phyloP scores from a whole-genome alignment of 2,888 invertebrate species.

The Papilio elwesi region DNA sequence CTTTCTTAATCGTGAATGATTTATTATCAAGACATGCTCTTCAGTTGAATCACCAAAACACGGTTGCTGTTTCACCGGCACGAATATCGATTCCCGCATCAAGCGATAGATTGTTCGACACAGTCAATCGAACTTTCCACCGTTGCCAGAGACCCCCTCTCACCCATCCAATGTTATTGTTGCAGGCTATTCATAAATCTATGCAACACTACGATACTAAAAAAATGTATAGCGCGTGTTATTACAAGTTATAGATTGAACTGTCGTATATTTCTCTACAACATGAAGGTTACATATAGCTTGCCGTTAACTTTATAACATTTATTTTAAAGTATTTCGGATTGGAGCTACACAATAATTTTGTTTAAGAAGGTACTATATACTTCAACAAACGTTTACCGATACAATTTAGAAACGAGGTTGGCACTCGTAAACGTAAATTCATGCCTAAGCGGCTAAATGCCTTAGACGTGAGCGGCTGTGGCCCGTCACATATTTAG shows the following conservation, averaged over 20 bases:
- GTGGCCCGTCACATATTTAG: conserved; percentile 62
- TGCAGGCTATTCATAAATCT: conserved; percentile 9
- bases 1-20: neutral
- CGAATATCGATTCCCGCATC: conserved; percentile 39
- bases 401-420: conserved; percentile 59
- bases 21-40: conserved; percentile 39
- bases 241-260: neutral
- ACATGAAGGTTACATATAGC: neutral
- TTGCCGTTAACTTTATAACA: neutral
- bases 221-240: neutral
- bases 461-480: conserved; percentile 57
- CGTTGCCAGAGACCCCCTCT: conserved; percentile 11
- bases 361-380: conserved; percentile 55
- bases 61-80: conserved; percentile 40
- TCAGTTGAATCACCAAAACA: conserved; percentile 39
- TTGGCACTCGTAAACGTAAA: conserved; percentile 63
- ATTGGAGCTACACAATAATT: conserved; percentile 37
- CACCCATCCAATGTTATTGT: conserved; percentile 7
- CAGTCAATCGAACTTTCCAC: conserved; percentile 15
- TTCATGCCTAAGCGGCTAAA: conserved; percentile 61
- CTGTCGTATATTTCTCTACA: neutral
- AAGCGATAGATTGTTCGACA: conserved; percentile 25
- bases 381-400: conserved; percentile 55
- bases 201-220: neutral
- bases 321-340: conserved; percentile 16